phyloP scores from a whole-genome alignment of 2,797 vertebrate species.

The Lagorchestes hirsutus region DNA sequence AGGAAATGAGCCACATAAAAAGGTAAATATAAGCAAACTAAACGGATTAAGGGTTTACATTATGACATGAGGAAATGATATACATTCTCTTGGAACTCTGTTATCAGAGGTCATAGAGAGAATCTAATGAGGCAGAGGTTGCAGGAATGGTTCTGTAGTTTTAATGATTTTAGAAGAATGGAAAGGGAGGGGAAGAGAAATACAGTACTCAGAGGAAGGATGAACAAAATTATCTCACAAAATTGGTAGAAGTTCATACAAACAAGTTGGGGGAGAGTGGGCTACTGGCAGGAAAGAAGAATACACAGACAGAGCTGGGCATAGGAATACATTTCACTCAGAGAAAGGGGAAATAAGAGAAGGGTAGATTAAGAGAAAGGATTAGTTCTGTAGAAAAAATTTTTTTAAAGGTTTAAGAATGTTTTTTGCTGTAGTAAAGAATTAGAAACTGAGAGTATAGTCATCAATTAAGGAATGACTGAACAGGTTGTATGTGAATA shows the following conservation, averaged over 20 bases:
- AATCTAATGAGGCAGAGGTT: background rate
- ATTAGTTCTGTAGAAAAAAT: background rate
- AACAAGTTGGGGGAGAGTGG: background rate
- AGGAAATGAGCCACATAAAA: background rate
- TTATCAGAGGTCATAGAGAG: background rate
- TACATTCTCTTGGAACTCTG: too few species aligned
- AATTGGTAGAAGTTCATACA: background rate
- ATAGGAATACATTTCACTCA: background rate
- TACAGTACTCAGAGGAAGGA: background rate
- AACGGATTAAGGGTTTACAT: too few species aligned
- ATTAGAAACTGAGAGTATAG: background rate
- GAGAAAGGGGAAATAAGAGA: background rate
- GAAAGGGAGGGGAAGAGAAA: background rate
- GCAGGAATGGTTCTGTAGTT: background rate
- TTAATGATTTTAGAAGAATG: background rate
- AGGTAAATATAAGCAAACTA: background rate
- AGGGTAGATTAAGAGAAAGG: background rate
- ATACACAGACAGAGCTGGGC: background rate
- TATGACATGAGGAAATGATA: too few species aligned
- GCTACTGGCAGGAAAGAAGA: background rate
- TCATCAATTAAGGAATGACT: background rate
- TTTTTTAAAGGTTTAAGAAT: background rate
- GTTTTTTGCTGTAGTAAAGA: background rate
- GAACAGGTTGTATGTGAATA: background rate
- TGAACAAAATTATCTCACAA: background rate